Evolutionary conservation across 2,113 vertebrate species (phyloP).

Genomic region (Tyrannus savana): DNA sequence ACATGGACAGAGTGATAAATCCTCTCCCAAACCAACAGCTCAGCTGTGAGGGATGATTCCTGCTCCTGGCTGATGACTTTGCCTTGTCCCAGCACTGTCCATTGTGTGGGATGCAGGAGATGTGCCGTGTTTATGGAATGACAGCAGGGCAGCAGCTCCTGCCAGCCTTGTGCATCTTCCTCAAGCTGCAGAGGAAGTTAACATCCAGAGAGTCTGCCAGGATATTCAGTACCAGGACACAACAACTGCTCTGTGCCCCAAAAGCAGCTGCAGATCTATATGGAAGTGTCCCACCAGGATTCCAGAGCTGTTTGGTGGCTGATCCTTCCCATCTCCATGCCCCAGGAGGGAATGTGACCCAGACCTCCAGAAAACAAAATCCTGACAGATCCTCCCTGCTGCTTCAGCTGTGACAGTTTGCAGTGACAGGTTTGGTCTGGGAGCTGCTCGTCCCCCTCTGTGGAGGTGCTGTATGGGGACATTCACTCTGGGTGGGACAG

Average conservation of each 20-base stretch:
- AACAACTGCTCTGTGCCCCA: not conserved
- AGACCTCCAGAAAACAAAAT: not conserved
- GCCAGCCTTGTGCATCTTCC: not conserved
- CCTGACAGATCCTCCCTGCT: not conserved
- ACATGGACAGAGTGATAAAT: no score
- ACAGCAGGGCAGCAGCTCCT: not conserved
- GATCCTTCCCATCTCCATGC: not conserved
- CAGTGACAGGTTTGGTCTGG: not conserved
- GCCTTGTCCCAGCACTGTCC: not conserved
- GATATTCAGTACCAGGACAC: not conserved
- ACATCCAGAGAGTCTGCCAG: no score
- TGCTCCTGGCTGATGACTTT: not conserved
- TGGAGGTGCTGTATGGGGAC: not conserved
- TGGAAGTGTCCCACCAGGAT: no score
- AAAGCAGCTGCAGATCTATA: not conserved
- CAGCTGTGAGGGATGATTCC: not conserved
- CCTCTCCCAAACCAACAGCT: not conserved
- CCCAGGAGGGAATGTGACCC: not conserved
- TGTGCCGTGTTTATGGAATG: not conserved
- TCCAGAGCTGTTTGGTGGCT: not conserved
- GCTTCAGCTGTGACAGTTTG: not conserved
- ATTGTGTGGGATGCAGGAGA: rapidly evolving
- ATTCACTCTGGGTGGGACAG: not conserved
- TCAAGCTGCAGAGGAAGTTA: not conserved
- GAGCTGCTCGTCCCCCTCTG: not conserved